These are phyloP conservation scores for Prunella strophiata DNA, from an alignment of 2,797 vertebrate genomes.

Conservation along the genomic window DNA sequence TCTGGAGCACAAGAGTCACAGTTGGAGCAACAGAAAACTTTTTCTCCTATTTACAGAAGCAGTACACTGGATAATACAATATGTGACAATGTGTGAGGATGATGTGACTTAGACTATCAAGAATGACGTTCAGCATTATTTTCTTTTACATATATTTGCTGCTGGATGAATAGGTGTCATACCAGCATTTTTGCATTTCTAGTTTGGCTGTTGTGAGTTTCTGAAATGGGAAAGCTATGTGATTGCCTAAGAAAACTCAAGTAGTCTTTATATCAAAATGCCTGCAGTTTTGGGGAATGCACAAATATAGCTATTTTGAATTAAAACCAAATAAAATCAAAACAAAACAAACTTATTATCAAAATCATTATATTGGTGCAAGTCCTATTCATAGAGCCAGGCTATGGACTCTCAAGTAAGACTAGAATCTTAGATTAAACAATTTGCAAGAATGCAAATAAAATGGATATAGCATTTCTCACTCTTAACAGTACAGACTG, in stretches of 20 bases:
- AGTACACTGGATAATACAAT: not conserved
- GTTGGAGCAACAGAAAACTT: not conserved
- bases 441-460: not conserved
- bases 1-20: not conserved
- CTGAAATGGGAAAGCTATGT: not conserved
- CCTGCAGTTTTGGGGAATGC: not conserved
- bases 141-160: not conserved
- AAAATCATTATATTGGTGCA: not conserved
- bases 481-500: not conserved
- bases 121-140: not conserved
- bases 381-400: not conserved
- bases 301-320: not conserved
- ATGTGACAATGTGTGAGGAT: not conserved
- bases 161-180: not conserved
- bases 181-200: not conserved
- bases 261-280: not conserved
- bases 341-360: not conserved
- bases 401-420: not conserved
- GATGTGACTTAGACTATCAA: not conserved
- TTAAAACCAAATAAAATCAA: not conserved
- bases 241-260: not conserved
- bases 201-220: not conserved
- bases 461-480: not conserved
- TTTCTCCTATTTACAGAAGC: not conserved
- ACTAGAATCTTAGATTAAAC: not conserved